Evolutionary conservation across 35 echinoderm and acorn worm species (phyloP), one percentile per base, ranked within the genome.

Genomic region (Amphiura filiformis): DNA sequence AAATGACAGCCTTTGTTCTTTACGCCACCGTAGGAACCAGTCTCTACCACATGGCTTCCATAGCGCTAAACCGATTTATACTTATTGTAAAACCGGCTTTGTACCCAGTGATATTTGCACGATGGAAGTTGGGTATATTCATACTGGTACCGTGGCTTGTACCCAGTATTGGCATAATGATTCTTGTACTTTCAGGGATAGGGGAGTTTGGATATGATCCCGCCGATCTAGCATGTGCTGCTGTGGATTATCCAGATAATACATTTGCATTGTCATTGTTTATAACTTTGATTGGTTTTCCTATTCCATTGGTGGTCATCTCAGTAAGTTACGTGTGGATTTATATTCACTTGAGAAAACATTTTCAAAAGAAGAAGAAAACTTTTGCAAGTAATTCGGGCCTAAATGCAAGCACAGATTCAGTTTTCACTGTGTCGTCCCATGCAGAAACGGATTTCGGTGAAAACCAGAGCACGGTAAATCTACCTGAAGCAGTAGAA

Each of bases 11-110:
- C 0, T 78, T 57, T 34, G 76, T 86, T 7, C 79, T 91, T 42
- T 80, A 49, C 39, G 75, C 78, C 36, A 86, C 83, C 78, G 37
- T 82, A 26, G 85, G 90, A 36, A 87, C 78, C 39, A 92, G 90
- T 81, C 30, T 92, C 13, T 81, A 87, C 31, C 87, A 49, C 36
- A 33, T 92, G 13, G 85, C 40, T 18, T 87, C 78, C 5, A 92
- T 92, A 7, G 90, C 84, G 36, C n/a, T 92, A 14, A 92, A 87
- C 38, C 44, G 90, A 70, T 78, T 92, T 7, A 82, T 92, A 13
- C 22, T 81, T 36, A 79, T 87, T 23, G 82, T 35, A 13, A 81
- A 38, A 34, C 84, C 90, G 35, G 20, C 80, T 30, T 85, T 75
- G 1, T 20, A 65, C 23, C 37, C 23, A 23, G 26, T 52, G 20